Conservation (phyloP, 2,888 invertebrate species). For the Capitulum mitella region DNA sequence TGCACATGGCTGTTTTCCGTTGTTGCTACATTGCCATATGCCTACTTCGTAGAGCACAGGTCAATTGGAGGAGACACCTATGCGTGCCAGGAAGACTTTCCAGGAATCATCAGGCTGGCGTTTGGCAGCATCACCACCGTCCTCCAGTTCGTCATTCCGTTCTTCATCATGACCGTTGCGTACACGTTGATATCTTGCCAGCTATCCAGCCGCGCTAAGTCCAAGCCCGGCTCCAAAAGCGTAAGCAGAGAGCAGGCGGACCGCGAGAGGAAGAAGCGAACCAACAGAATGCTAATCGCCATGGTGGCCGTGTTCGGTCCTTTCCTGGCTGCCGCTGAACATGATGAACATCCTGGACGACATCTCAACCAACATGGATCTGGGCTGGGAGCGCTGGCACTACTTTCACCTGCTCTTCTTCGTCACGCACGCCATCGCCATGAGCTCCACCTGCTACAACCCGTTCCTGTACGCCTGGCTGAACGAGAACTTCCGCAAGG, state of each 20-base stretch:
- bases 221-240: conserved; percentile 75
- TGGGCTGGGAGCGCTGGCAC: conserved; percentile 56
- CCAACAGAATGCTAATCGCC: conserved; percentile 93
- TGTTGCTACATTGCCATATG: conserved; percentile 82
- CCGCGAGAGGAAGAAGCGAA: conserved; percentile 77
- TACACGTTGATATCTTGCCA: conserved; percentile 86
- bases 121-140: conserved; percentile 59
- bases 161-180: conserved; percentile 86
- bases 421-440: conserved; percentile 76
- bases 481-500: conserved; percentile 87
- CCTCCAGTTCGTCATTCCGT: conserved; percentile 89
- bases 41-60: conserved; percentile 62
- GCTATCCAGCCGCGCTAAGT: conserved; percentile 70
- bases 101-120: conserved; percentile 61
- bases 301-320: conserved; percentile 92
- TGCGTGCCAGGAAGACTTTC: conserved; percentile 87
- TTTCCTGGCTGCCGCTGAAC: conserved; percentile 94
- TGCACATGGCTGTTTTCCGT: conserved; percentile 86
- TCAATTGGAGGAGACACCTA: conserved; percentile 40
- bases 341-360: conserved; percentile 78
- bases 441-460: conserved; percentile 91
- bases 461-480: conserved; percentile 94
- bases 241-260: conserved; percentile 81
- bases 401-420: conserved; percentile 87
- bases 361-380: conserved; percentile 42